phyloP scores from a whole-genome alignment of 2,888 invertebrate species.

The Drosophila melanosoma region DNA sequence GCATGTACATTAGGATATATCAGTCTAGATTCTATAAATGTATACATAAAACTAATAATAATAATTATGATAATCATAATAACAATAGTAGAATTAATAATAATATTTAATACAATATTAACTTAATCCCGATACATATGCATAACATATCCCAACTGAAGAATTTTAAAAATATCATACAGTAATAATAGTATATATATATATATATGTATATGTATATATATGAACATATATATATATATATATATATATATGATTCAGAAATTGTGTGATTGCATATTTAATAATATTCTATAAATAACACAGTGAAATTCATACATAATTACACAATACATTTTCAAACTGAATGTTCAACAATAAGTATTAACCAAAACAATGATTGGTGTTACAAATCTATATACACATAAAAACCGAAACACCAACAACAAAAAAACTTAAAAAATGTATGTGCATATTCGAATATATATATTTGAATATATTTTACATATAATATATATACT shows the following conservation, averaged over 20 bases:
- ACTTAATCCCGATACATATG: constrained; percentile 9
- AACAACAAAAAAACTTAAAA: background rate
- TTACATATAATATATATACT: constrained; percentile 30
- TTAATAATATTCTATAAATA: constrained; percentile 26
- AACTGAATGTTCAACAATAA: constrained; percentile 28
- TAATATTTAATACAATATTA: constrained; percentile 1
- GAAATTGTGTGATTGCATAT: constrained; percentile 19
- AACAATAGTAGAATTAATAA: constrained; percentile 3
- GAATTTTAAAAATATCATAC: constrained; percentile 12
- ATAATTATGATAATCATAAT: background rate
- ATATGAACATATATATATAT: background rate
- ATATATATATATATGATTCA: constrained; percentile 1
- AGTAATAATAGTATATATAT: background rate
- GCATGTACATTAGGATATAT: constrained; percentile 4
- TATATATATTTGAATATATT: constrained; percentile 20
- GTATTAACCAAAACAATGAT: constrained; percentile 12
- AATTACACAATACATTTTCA: constrained; percentile 3
- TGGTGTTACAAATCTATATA: constrained; percentile 14
- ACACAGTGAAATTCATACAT: background rate
- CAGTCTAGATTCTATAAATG: constrained; percentile 10
- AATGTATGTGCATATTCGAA: constrained; percentile 9
- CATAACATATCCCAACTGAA: constrained; percentile 42
- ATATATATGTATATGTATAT: background rate
- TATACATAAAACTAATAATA: constrained; percentile 9
- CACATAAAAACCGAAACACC: constrained; percentile 2